phyloP scores from a whole-genome alignment of 2,888 invertebrate genomes.

The Scaptomyza caliginosa region DNA sequence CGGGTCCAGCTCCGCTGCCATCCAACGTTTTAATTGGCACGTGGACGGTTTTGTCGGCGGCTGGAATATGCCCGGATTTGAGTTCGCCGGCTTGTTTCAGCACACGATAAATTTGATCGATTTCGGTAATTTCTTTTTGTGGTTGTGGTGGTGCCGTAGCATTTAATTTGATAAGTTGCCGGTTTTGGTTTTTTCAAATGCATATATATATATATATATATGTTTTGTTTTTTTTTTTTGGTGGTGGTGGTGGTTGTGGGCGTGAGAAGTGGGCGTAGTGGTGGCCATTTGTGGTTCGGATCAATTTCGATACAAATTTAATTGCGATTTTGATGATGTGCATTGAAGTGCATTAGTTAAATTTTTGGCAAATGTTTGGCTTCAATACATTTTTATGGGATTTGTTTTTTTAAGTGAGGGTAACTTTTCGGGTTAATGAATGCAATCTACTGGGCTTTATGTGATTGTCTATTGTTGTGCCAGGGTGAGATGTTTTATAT shows the following conservation, averaged over 20 bases:
- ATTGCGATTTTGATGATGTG: conserved; percentile 58
- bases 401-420: not conserved
- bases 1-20: conserved; percentile 30
- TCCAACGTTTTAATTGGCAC: conserved; percentile 59
- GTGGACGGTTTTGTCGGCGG: conserved; percentile 82
- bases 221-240: conserved; percentile 28
- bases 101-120: conserved; percentile 97
- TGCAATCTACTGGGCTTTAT: conserved; percentile 2
- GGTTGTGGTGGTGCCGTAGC: conserved; percentile 61
- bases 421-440: not conserved
- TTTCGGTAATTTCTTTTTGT: conserved; percentile 85
- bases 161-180: conserved; percentile 55
- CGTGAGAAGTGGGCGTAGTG: conserved; percentile 44
- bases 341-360: conserved; percentile 75
- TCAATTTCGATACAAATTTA: conserved; percentile 45
- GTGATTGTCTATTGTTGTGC: not conserved
- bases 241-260: conserved; percentile 35
- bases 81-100: conserved; percentile 95
- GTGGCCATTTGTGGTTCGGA: conserved; percentile 49
- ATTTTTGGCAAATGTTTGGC: conserved; percentile 58
- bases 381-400: conserved; percentile 20
- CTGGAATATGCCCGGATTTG: conserved; percentile 87
- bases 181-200: conserved; percentile 29
- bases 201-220: no score
- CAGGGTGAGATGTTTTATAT: conserved; percentile 6